phyloP scores from a whole-genome alignment of 2,888 invertebrate species.

The Drosophila yooni region DNA sequence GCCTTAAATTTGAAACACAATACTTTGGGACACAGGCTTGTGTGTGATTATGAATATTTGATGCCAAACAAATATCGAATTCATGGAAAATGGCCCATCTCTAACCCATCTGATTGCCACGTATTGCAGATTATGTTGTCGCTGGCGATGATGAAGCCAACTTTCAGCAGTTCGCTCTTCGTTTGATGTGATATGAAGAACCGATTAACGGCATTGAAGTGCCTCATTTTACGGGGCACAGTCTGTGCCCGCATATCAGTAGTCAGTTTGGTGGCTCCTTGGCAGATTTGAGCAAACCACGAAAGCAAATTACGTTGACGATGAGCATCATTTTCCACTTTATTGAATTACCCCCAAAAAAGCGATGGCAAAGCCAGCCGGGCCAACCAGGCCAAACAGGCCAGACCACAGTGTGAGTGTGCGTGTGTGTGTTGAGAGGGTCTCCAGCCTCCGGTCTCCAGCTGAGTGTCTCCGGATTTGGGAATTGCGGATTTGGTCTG shows the following conservation, averaged over 20 bases:
- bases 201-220: slow-evolving; percentile 79
- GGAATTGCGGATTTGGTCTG: slow-evolving; percentile 33
- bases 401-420: slow-evolving; percentile 50
- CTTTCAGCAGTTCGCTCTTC: slow-evolving; percentile 44
- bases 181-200: slow-evolving; percentile 78
- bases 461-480: background rate
- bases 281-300: slow-evolving; percentile 71
- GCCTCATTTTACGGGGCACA: slow-evolving; percentile 17
- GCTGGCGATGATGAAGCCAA: slow-evolving; percentile 52
- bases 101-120: slow-evolving; percentile 28
- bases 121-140: slow-evolving; percentile 37
- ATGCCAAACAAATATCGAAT: background rate
- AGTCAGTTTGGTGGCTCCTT: slow-evolving; percentile 45
- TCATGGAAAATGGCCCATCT: slow-evolving; percentile 24
- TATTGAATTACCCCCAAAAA: slow-evolving; percentile 74
- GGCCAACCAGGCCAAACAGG: slow-evolving; percentile 27
- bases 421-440: background rate
- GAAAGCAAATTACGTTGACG: slow-evolving; percentile 81
- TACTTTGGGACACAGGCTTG: background rate
- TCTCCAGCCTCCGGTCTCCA: background rate
- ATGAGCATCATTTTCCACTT: slow-evolving; percentile 81
- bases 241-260: slow-evolving; percentile 27
- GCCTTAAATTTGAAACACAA: background rate
- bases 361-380: slow-evolving; percentile 31
- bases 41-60: background rate